Evolutionary conservation across 2,888 invertebrate species (phyloP).

Genomic region (Caenorhabditis japonica): DNA sequence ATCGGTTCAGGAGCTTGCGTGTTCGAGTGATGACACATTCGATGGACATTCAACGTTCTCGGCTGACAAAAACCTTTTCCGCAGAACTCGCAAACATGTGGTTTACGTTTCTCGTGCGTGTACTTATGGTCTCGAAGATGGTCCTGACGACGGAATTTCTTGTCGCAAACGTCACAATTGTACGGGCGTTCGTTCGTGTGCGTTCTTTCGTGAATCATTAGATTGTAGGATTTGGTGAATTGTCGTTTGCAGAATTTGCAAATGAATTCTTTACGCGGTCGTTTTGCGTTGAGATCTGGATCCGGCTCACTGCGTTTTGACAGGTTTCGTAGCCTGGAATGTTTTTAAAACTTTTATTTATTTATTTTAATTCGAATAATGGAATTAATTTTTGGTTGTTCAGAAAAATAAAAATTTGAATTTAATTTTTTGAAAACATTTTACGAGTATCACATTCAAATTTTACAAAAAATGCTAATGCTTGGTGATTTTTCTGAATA

Average conservation of each 20-base stretch:
- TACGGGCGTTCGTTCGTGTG: slow-evolving; percentile 98
- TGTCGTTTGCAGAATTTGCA: slow-evolving; percentile 93
- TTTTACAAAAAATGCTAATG: too few species aligned
- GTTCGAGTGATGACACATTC: slow-evolving; percentile 11
- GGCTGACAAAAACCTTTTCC: slow-evolving; percentile 98
- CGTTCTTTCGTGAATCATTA: slow-evolving; percentile 93
- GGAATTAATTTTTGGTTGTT: too few species aligned
- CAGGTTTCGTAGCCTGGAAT: slow-evolving; percentile 56
- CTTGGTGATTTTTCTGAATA: too few species aligned
- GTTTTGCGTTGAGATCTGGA: too few species aligned
- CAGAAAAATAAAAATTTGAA: too few species aligned
- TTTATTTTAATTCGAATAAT: too few species aligned
- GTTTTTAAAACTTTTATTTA: background rate
- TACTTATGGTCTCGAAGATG: slow-evolving; percentile 83
- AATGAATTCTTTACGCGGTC: slow-evolving; percentile 97
- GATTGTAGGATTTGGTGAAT: slow-evolving; percentile 96
- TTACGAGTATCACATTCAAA: too few species aligned
- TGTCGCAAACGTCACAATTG: slow-evolving; percentile 96
- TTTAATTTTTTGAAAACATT: too few species aligned
- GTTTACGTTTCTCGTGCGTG: slow-evolving; percentile 97
- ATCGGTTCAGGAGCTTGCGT: background rate
- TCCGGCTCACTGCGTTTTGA: too few species aligned
- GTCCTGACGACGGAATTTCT: slow-evolving; percentile 96
- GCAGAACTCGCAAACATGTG: slow-evolving; percentile 94
- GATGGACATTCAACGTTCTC: slow-evolving; percentile 91